Conservation (phyloP, 2,888 invertebrate species). For the Drosophila ochracea region DNA sequence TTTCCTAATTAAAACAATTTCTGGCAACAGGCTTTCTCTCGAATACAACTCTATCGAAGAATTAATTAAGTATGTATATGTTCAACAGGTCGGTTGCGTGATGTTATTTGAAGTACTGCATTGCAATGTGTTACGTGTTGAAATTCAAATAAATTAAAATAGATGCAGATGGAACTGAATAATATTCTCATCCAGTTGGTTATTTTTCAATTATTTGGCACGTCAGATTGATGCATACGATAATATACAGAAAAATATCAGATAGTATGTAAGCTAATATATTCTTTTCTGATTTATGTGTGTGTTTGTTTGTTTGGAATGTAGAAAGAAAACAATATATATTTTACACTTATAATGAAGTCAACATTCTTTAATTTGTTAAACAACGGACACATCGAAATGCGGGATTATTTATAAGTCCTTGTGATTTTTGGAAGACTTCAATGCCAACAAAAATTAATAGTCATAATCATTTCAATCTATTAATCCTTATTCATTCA, state of each 20-base stretch:
- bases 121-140: slow-evolving; percentile 7
- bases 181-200: slow-evolving; percentile 12
- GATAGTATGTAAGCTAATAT: background rate
- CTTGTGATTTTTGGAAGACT: background rate
- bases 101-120: slow-evolving; percentile 11
- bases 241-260: background rate
- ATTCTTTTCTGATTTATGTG: background rate
- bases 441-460: slow-evolving; percentile 28
- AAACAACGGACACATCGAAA: too few species aligned
- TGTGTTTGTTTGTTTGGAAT: background rate
- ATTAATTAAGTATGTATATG: slow-evolving; percentile 61
- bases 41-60: slow-evolving; percentile 8
- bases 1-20: slow-evolving; percentile 52
- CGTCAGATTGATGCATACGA: background rate
- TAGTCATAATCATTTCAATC: slow-evolving; percentile 29
- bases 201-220: background rate
- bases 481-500: slow-evolving; percentile 34
- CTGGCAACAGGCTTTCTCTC: slow-evolving; percentile 11
- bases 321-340: background rate
- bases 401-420: background rate
- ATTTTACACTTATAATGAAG: background rate
- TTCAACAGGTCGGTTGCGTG: slow-evolving; percentile 62
- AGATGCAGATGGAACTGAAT: background rate
- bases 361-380: too few species aligned
- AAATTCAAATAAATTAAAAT: slow-evolving; percentile 32